A percentile compares a stretch with the other conserved stretches of the same genome.
phyloP scores from a whole-genome alignment of 2,113 vertebrate species.

The Coturnix japonica region DNA sequence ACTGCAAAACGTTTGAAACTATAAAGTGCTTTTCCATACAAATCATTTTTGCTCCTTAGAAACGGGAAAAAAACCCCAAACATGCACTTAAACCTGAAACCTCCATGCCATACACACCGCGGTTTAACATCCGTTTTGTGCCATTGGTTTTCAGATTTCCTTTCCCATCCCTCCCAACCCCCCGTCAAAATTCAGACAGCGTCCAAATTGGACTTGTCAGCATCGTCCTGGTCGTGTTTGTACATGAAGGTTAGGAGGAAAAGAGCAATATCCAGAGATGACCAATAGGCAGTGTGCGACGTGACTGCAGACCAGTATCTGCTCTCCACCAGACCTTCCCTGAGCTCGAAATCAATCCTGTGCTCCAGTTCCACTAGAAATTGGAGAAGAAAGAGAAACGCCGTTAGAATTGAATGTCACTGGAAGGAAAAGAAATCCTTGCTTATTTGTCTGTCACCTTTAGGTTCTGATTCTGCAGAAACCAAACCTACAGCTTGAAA shows the following conservation, averaged over 20 bases:
- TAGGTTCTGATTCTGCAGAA: neutral
- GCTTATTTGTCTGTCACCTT: fast-evolving
- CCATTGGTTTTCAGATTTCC: neutral
- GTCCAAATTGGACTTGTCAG: constrained; percentile 73
- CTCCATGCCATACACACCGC: constrained; percentile 50
- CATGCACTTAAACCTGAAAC: constrained; percentile 75
- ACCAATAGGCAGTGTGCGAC: constrained; percentile 98
- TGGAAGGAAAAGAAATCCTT: neutral
- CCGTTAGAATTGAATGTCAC: neutral
- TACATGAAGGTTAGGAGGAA: constrained; percentile 97
- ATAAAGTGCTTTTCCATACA: constrained; percentile 76
- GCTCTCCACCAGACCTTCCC: constrained; percentile 96
- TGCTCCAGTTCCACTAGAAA: constrained; percentile 92
- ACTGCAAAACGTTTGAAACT: constrained; percentile 63
- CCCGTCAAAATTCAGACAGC: constrained; percentile 55
- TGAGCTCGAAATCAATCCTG: constrained; percentile 95
- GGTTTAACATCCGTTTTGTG: constrained; percentile 56
- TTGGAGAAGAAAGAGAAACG: neutral
- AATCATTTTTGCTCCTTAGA: constrained; percentile 58
- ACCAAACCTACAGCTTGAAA: neutral
- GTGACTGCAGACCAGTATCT: constrained; percentile 98
- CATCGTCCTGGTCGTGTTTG: constrained; percentile 79
- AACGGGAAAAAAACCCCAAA: constrained; percentile 63
- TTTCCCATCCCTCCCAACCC: neutral
- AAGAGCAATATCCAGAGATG: constrained; percentile 93